Evolutionary conservation across 2,888 invertebrate genomes (phyloP), one percentile per base, ranked within the genome.

Genomic region (Baronia brevicornis): DNA sequence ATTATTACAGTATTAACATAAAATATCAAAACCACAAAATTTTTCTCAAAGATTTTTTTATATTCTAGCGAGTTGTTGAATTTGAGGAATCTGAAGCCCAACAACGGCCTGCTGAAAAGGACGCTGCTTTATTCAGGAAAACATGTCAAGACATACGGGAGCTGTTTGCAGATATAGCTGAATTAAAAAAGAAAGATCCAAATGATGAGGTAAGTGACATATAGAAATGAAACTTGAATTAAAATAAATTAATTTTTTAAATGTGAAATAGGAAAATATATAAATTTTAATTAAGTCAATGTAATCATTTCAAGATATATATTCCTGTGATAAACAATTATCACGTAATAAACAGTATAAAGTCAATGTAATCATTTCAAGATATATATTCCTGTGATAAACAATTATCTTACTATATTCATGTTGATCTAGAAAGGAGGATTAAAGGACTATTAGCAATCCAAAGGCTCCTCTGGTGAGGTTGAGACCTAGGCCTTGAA

Each of bases 31-130:
- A 5, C 19, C 12, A 4, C 23, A 26, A 9, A 12, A 7, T 21
- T 7, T 19, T 20, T 11, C 44, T 39, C 23, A 33, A 18, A 23
- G 1, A 25, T 7, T 18, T 9, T 8, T 22, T 39, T 41, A 37
- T 46, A 38, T 69, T 64, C 29, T 59, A 92, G 92, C 87, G 86
- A 60, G 90, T 90, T 12, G 88, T 90, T 15, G 86, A 87, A 38
- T 89, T 88, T 53, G 94, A 94, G 67, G 93, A 93, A 60, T 84
- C 88, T 12, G 93, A 93, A 74, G 90, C 93, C 1, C 73, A 86
- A 29, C 68, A 80, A 28, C 77, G 93, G 23, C 85, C 89, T 21
- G 87, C 90, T 1, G 88, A 89, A 28, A 85, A 86, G 45, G 94
- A 94, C 73, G 87, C 91, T 1, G 66, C 75, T 39, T 73, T 89